Conservation (phyloP, 2,113 vertebrate species). For the Passer montanus region DNA sequence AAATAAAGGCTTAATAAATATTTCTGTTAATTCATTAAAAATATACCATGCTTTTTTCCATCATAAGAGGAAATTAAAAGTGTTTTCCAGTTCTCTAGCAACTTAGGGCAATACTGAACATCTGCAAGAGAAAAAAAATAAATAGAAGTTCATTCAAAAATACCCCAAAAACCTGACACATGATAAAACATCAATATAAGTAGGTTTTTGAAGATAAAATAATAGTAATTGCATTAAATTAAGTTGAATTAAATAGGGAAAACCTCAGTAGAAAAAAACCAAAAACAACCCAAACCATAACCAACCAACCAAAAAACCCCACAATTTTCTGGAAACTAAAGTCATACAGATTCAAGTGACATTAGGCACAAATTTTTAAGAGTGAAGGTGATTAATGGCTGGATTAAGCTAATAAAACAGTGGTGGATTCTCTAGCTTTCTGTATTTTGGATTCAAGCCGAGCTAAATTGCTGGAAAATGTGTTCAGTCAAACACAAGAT, state of each 20-base stretch:
- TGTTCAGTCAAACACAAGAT: not conserved
- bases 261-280: not conserved
- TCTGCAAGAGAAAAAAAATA: not conserved
- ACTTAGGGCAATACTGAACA: not conserved
- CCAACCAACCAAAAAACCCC: fast-evolving
- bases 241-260: not conserved
- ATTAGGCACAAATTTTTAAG: not conserved
- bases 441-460: not conserved
- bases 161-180: not conserved
- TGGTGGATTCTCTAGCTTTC: not conserved
- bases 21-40: not conserved
- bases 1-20: not conserved
- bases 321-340: not conserved
- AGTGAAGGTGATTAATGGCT: not conserved
- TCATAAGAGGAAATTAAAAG: not conserved
- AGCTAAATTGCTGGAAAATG: not conserved
- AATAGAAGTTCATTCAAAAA: not conserved
- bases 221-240: not conserved
- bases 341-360: not conserved
- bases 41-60: not conserved
- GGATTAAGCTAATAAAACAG: not conserved
- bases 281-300: not conserved
- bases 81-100: not conserved
- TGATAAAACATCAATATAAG: not conserved
- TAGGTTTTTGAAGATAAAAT: not conserved